Percentiles rank a stretch among this genome's conserved stretches.
These are phyloP conservation scores for Amphiprion percula DNA, from an alignment of 2,113 vertebrate species.

Conservation along the genomic window DNA sequence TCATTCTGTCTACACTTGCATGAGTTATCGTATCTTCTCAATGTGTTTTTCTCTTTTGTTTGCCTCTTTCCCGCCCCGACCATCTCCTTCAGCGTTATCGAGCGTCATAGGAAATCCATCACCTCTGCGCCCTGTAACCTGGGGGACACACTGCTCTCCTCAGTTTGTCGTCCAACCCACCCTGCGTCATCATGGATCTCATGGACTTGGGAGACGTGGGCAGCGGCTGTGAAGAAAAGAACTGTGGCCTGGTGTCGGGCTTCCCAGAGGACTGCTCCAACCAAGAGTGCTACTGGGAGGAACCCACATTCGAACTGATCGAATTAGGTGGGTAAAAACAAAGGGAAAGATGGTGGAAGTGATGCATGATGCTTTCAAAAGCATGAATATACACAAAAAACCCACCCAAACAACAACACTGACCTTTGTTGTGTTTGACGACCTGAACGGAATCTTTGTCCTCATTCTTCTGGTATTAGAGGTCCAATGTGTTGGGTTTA, in stretches of 20 bases:
- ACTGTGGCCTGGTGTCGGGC: conserved; percentile 36
- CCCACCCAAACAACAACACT: too few relatives aligned
- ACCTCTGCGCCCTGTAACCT: conserved; percentile 48
- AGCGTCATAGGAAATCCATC: conserved; percentile 76
- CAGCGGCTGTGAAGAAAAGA: conserved; percentile 57
- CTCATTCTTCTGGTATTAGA: too few relatives aligned
- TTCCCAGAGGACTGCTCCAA: conserved; percentile 49
- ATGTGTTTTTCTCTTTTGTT: neutral
- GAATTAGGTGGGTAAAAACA: conserved; percentile 68
- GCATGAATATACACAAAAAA: too few relatives aligned
- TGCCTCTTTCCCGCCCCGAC: neutral
- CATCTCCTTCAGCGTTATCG: conserved; percentile 27
- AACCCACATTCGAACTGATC: conserved; percentile 64
- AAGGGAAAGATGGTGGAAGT: neutral
- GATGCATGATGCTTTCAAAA: neutral
- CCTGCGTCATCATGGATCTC: conserved; percentile 48
- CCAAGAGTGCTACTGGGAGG: conserved; percentile 57
- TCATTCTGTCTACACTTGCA: neutral
- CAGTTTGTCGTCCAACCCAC: neutral
- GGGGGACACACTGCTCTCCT: conserved; percentile 34
- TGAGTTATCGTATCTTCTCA: neutral
- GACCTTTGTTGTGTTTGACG: too few relatives aligned
- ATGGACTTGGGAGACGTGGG: conserved; percentile 31
- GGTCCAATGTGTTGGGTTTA: too few relatives aligned
- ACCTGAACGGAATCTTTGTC: too few relatives aligned